Evolutionary conservation across 1,140 invertebrate genomes (phyloP), one percentile per base, ranked within the genome.

Genomic region (Aphidius gifuensis): DNA sequence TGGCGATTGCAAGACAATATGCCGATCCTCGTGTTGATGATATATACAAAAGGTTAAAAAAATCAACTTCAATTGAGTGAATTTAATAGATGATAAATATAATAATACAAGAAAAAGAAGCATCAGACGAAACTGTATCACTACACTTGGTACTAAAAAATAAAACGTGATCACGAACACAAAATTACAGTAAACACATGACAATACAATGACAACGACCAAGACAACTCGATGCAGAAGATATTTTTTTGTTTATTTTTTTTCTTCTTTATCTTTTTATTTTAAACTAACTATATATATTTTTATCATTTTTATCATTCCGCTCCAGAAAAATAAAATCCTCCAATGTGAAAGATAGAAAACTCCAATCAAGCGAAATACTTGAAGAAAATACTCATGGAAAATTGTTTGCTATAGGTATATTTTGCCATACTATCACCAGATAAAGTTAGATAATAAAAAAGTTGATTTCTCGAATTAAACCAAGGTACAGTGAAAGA

Each of bases 301-400:
- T 38, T 47, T 38, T 42, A 50, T 21, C 23, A 51, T 60, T 60
- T 51, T 54, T 51, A 45, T 61, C 16, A 53, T 50, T 50, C 59
- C 50, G 5, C 49, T 5, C 5, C 5, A 50, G 58, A 51, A 54
- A 39, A 43, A 47, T n/a, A 54, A 54, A 42, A 39, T 45, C 42
- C n/a, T 21, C 5, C n/a, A 23, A 6, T 43, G 9, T 23, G 23
- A 43, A 61, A 61, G 59, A 61, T 61, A 51, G 50, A 61, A 46
- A 61, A 61, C 40, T 54, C 50, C 16, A 61, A 61, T 61, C 59
- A 61, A 32, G 50, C 50, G 58, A 50, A 61, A 46, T 59, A 54
- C 59, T 45, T 21, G 7, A 4, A 9, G n/a, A 9, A 39, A 55
- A 39, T 55, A 11, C 6, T 11, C 40, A 32, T 55, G 4, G 23